phyloP scores from a whole-genome alignment of 2,797 vertebrate species.

The Enteromius viviparus region DNA sequence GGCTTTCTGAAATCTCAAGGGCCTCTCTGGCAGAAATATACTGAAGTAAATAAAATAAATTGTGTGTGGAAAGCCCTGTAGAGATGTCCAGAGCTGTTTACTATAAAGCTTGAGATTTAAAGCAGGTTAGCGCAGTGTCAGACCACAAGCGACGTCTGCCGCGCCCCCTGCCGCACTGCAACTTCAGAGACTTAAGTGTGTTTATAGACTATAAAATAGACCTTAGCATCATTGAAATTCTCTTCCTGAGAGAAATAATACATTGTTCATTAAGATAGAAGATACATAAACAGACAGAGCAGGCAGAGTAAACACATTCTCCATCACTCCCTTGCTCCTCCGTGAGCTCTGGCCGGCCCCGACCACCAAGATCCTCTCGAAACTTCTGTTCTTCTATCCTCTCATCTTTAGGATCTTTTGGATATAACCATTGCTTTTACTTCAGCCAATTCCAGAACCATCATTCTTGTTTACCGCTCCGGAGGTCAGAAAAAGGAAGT shows the following conservation, averaged over 20 bases:
- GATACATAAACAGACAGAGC: constrained; percentile 63
- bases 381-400: constrained; percentile 24
- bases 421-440: not conserved
- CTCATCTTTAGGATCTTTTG: constrained; percentile 7
- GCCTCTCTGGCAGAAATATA: constrained; percentile 72
- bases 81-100: constrained; percentile 78
- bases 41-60: constrained; percentile 75
- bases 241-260: constrained; percentile 65
- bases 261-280: constrained; percentile 62
- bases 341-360: constrained; percentile 13
- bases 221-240: constrained; percentile 59
- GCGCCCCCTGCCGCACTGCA: constrained; percentile 32
- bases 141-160: constrained; percentile 60
- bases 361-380: constrained; percentile 33
- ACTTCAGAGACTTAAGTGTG: constrained; percentile 61
- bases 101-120: constrained; percentile 80
- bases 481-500: constrained; percentile 42
- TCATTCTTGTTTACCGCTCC: constrained; percentile 23
- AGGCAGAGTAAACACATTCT: constrained; percentile 59
- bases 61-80: constrained; percentile 71
- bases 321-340: constrained; percentile 42
- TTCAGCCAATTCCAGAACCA: not conserved
- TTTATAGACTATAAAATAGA: constrained; percentile 67
- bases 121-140: constrained; percentile 74
- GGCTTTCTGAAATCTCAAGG: constrained; percentile 69